Evolutionary conservation across 2,888 invertebrate genomes (phyloP).

Genomic region (Miltochrista miniata): DNA sequence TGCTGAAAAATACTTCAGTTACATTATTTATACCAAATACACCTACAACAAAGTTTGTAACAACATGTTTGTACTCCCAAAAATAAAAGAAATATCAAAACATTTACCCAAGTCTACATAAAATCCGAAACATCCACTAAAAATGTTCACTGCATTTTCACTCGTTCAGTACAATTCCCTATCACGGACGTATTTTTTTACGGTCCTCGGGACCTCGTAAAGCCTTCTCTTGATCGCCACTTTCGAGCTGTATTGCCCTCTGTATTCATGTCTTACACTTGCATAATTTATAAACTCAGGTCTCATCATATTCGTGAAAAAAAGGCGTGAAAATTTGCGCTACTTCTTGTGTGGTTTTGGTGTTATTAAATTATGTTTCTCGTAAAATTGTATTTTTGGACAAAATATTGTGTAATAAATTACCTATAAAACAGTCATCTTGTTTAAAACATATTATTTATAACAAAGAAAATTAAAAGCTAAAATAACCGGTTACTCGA

Average conservation of each 20-base stretch:
- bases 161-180: slow-evolving; percentile 6
- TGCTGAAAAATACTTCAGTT: neutral
- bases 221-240: slow-evolving; percentile 28
- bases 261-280: slow-evolving; percentile 31
- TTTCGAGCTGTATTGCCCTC: slow-evolving; percentile 26
- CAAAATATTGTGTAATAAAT: too few species aligned
- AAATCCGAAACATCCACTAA: neutral
- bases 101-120: neutral
- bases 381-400: too few species aligned
- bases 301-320: slow-evolving; percentile 3
- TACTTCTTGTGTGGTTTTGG: too few species aligned
- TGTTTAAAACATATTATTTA: too few species aligned
- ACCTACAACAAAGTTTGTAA: neutral
- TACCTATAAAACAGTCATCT: too few species aligned
- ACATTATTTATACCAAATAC: neutral
- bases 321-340: neutral
- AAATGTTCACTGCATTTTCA: neutral
- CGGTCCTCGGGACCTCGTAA: slow-evolving; percentile 32
- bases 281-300: slow-evolving; percentile 30
- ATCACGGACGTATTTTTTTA: slow-evolving; percentile 18
- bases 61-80: neutral
- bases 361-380: too few species aligned
- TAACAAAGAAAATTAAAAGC: neutral
- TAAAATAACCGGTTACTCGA: too few species aligned
- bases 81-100: neutral